phyloP scores from a whole-genome alignment of 2,888 invertebrate genomes.

The Synergus laeviventris region DNA sequence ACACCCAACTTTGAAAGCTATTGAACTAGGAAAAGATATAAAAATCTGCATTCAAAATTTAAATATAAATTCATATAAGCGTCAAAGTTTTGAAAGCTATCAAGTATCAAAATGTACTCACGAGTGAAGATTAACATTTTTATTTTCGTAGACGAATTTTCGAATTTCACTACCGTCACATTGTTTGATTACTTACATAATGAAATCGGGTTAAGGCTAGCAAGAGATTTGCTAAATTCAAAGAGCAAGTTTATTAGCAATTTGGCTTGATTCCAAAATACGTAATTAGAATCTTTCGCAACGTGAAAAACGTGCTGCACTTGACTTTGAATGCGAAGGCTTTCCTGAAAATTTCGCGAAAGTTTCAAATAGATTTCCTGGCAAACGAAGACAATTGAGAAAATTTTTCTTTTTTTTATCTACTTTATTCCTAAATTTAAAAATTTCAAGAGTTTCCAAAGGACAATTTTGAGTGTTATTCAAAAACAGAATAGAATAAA shows the following conservation, averaged over 20 bases:
- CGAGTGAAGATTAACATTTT: not conserved
- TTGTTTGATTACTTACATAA: conserved; percentile 53
- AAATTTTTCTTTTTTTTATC: not conserved
- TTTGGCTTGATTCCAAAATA: conserved; percentile 71
- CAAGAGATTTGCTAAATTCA: conserved; percentile 56
- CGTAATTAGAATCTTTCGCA: conserved; percentile 68
- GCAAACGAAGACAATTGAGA: not conserved
- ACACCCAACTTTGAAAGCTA: no score
- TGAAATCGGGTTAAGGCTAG: conserved; percentile 61
- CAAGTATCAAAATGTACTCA: not conserved
- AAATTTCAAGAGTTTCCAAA: not conserved
- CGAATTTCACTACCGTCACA: not conserved
- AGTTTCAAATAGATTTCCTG: not conserved
- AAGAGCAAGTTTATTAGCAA: conserved; percentile 63
- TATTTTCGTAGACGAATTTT: not conserved
- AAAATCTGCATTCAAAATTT: not conserved
- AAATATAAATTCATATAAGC: no score
- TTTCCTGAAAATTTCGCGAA: conserved; percentile 51
- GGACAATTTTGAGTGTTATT: no score
- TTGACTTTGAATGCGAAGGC: conserved; percentile 56
- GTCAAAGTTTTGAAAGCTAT: not conserved
- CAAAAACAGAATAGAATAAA: no score
- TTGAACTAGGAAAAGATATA: not conserved
- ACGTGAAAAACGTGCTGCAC: conserved; percentile 61
- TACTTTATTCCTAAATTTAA: not conserved